phyloP scores from a whole-genome alignment of 2,113 vertebrate species.

The Erpornis zantholeuca region DNA sequence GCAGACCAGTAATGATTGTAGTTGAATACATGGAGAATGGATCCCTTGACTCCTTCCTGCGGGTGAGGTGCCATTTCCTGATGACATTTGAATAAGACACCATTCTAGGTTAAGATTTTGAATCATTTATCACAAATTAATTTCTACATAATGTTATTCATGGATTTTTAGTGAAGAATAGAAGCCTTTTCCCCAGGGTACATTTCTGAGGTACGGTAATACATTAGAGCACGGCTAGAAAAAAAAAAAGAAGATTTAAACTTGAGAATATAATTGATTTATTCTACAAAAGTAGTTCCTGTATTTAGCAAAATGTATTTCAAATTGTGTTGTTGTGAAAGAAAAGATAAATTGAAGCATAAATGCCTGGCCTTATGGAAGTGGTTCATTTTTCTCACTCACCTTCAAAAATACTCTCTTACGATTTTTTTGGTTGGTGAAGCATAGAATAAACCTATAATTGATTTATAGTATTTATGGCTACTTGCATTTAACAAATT shows the following conservation, averaged over 20 bases:
- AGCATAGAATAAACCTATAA: not conserved
- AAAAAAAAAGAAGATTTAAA: slow-evolving; percentile 38
- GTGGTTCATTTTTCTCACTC: slow-evolving; percentile 39
- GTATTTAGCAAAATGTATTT: slow-evolving; percentile 48
- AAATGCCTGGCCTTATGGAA: not conserved
- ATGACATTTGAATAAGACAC: slow-evolving; percentile 70
- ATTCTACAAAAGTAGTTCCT: slow-evolving; percentile 33
- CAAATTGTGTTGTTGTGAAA: slow-evolving; percentile 28
- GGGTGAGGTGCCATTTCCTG: slow-evolving; percentile 82
- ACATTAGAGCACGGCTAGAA: slow-evolving; percentile 14
- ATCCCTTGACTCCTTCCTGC: slow-evolving; percentile 92
- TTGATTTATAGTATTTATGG: slow-evolving; percentile 36
- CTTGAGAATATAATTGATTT: slow-evolving; percentile 68
- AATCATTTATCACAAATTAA: slow-evolving; percentile 74
- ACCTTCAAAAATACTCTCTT: slow-evolving; percentile 11
- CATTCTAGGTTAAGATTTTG: slow-evolving; percentile 66
- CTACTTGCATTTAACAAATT: slow-evolving; percentile 25
- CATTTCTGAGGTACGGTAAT: slow-evolving; percentile 53
- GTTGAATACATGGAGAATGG: slow-evolving; percentile 98
- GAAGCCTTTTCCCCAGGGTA: slow-evolving; percentile 41
- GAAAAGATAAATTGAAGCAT: slow-evolving; percentile 45
- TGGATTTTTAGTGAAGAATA: slow-evolving; percentile 66
- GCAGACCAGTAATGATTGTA: slow-evolving; percentile 95
- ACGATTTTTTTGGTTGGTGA: not conserved
- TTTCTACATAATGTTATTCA: slow-evolving; percentile 71